A percentile compares a stretch with the other conserved stretches of the same genome.
Evolutionary conservation across 2,113 vertebrate genomes (phyloP).

Genomic region (Chloroceryle aenea): DNA sequence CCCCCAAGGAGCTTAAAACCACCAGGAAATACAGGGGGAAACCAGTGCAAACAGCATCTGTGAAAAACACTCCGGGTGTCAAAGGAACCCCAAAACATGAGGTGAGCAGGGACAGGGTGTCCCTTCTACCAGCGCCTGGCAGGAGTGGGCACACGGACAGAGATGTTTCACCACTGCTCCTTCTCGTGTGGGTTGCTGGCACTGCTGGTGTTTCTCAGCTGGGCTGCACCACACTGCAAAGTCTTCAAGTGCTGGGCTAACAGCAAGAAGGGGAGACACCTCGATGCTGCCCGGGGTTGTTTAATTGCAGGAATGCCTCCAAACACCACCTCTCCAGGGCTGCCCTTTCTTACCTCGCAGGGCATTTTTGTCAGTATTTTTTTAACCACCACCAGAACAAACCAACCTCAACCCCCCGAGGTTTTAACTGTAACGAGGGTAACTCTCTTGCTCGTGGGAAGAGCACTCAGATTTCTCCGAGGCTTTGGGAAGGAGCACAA

Average conservation of each 20-base stretch:
- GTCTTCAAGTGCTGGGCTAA: not conserved
- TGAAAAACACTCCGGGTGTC: not conserved
- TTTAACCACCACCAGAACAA: not conserved
- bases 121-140: not conserved
- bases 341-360: not conserved
- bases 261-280: rapidly evolving
- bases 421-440: not conserved
- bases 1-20: not conserved
- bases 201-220: not conserved
- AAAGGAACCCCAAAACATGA: not conserved
- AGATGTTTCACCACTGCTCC: not conserved
- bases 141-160: too few relatives aligned
- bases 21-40: not conserved
- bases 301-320: not conserved
- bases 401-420: not conserved
- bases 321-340: rapidly evolving
- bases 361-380: not conserved
- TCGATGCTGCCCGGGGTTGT: not conserved
- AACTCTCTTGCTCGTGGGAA: not conserved
- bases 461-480: not conserved
- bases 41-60: not conserved
- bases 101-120: not conserved
- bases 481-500: not conserved
- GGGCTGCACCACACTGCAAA: not conserved
- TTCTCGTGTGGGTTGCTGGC: rapidly evolving